Evolutionary conservation across 2,113 vertebrate species (phyloP).

Genomic region (Nasalis larvatus): DNA sequence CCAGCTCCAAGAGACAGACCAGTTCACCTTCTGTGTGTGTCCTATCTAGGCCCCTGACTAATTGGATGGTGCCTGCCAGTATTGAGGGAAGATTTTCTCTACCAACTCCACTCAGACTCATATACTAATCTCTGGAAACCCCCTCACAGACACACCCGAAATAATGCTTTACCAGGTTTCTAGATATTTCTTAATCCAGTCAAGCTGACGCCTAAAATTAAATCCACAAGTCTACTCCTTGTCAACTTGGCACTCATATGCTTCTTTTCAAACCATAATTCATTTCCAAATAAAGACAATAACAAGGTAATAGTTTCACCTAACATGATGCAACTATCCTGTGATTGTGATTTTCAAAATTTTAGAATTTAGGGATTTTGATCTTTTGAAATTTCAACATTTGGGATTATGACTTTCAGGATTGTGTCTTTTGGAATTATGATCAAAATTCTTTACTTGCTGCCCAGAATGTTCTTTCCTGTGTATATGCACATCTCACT

Average conservation of each 20-base stretch:
- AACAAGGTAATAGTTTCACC: no score
- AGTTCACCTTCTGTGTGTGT: not conserved
- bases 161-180: not conserved
- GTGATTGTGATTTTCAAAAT: not conserved
- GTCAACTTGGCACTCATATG: not conserved
- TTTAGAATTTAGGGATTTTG: not conserved
- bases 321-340: not conserved
- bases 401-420: not conserved
- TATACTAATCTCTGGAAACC: not conserved
- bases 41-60: not conserved
- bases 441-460: not conserved
- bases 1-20: not conserved
- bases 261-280: not conserved
- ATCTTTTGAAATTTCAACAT: not conserved
- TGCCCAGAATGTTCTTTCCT: not conserved
- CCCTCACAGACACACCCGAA: not conserved
- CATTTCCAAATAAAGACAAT: not conserved
- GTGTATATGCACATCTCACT: not conserved
- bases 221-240: not conserved
- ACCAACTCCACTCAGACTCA: not conserved
- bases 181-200: not conserved
- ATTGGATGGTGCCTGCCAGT: not conserved
- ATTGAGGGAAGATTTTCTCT: not conserved
- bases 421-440: not conserved
- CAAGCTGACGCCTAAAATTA: not conserved